A percentile compares a stretch with the other conserved stretches of the same genome.
Conservation (phyloP, 2,888 invertebrate species). For the Nipponacmea schrenckii region DNA sequence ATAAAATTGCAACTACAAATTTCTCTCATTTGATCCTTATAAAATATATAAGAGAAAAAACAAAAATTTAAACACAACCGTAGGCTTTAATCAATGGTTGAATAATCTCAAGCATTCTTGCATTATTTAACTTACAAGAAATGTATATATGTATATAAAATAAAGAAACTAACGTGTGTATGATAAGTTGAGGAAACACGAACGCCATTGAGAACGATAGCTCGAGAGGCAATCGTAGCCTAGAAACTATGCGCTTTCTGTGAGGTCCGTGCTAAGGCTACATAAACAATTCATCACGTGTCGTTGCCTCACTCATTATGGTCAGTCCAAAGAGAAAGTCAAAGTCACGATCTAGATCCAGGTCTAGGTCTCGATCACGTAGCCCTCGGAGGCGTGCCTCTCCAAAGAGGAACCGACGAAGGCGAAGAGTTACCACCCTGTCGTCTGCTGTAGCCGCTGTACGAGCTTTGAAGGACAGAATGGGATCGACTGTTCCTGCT, state of each 20-base stretch:
- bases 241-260: not conserved
- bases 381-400: not conserved
- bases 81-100: too few species aligned
- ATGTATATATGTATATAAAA: too few species aligned
- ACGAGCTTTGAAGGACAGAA: slow-evolving; percentile 7
- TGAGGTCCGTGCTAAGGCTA: not conserved
- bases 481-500: not conserved
- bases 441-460: not conserved
- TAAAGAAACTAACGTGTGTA: too few species aligned
- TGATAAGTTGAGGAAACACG: too few species aligned
- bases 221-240: not conserved
- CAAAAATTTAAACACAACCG: too few species aligned
- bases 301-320: not conserved
- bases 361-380: not conserved
- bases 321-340: not conserved
- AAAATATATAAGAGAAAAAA: too few species aligned
- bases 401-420: not conserved
- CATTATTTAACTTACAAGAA: too few species aligned
- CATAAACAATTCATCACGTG: not conserved
- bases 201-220: not conserved
- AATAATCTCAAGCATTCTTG: too few species aligned
- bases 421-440: not conserved
- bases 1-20: too few species aligned
- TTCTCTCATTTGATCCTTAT: too few species aligned
- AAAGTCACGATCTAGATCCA: not conserved